Conservation (phyloP, 92 coral and sea anemone genomes). For the Anthopleura xanthogrammica region DNA sequence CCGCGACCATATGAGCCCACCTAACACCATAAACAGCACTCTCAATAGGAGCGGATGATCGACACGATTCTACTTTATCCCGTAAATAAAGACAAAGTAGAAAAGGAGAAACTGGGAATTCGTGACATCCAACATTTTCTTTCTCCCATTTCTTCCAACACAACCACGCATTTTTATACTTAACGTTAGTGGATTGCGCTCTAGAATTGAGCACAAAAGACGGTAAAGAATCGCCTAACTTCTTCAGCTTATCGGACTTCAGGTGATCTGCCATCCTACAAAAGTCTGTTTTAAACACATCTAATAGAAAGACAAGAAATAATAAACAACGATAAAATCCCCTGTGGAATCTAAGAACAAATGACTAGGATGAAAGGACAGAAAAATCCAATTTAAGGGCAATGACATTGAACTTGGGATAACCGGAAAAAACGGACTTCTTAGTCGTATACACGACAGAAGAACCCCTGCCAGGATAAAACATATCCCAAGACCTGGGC, state of each 20-base stretch:
- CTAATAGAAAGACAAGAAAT: too few relatives aligned
- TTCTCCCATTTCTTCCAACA: conserved; percentile 58
- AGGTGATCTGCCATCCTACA: neutral
- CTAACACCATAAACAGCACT: conserved; percentile 52
- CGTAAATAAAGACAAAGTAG: conserved; percentile 22
- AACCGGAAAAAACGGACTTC: conserved; percentile 34
- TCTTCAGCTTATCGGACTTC: neutral
- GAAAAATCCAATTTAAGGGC: conserved; percentile 42
- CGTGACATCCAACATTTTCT: conserved; percentile 23
- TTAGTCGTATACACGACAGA: conserved; percentile 14
- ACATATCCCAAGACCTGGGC: conserved; percentile 18
- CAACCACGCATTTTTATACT: conserved; percentile 53
- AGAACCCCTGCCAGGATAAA: conserved; percentile 44
- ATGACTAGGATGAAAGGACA: neutral
- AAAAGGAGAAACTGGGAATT: conserved; percentile 40
- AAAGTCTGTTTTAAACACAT: neutral
- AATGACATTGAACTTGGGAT: conserved; percentile 42
- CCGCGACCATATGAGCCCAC: conserved; percentile 55
- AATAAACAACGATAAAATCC: neutral
- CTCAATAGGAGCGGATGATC: conserved; percentile 33
- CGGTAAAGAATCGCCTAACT: conserved; percentile 39
- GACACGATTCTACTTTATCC: conserved; percentile 34
- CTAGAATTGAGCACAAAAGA: conserved; percentile 32
- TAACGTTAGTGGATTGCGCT: conserved; percentile 46
- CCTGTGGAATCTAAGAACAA: too few relatives aligned